phyloP scores from a whole-genome alignment of 1,140 invertebrate genomes.

The Cheumatopsyche charites region DNA sequence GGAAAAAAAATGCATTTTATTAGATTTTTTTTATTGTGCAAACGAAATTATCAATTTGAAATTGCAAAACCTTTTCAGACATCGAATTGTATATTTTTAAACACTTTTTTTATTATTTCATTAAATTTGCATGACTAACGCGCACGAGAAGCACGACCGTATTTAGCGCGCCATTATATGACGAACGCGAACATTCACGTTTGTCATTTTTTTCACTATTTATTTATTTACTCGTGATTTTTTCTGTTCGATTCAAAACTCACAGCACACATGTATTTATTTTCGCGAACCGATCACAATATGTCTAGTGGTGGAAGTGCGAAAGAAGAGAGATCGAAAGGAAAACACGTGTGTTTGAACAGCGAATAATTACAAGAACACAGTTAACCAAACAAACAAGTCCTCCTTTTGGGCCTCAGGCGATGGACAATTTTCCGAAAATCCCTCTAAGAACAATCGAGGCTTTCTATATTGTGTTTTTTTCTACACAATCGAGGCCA shows the following conservation, averaged over 20 bases:
- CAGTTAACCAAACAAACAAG: conserved; percentile 1
- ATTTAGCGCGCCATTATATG: background rate
- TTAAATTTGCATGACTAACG: background rate
- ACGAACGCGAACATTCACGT: background rate
- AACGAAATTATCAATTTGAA: too few species aligned
- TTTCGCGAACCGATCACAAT: background rate
- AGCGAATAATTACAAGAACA: conserved; percentile 24
- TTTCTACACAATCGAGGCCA: background rate
- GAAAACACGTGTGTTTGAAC: conserved; percentile 26
- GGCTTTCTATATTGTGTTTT: too few species aligned
- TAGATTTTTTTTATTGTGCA: too few species aligned
- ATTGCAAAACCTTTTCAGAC: too few species aligned
- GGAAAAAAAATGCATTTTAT: too few species aligned
- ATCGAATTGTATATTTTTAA: too few species aligned
- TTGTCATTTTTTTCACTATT: background rate
- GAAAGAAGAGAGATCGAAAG: conserved; percentile 3
- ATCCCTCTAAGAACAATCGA: too few species aligned
- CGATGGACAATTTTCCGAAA: too few species aligned
- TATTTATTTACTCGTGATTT: conserved; percentile 6
- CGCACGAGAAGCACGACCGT: background rate
- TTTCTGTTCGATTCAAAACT: too few species aligned
- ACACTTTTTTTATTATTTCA: too few species aligned
- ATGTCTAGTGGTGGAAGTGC: conserved; percentile 19
- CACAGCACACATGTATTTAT: too few species aligned
- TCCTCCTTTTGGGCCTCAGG: background rate